phyloP scores from a whole-genome alignment of 2,797 vertebrate genomes.

The Pseudotriccus pelzelni region DNA sequence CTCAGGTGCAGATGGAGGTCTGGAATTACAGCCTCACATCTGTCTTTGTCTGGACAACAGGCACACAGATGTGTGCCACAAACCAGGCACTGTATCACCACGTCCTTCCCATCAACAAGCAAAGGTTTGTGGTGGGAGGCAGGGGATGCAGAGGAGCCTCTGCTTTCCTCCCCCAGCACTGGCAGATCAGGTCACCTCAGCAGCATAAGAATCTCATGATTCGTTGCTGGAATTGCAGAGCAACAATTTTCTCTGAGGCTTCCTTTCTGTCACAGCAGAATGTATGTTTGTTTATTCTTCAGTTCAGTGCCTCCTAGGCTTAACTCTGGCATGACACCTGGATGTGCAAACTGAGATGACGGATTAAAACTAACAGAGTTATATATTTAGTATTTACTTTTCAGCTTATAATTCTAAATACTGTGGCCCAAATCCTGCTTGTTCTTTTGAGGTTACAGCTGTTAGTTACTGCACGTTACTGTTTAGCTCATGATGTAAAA shows the following conservation, averaged over 20 bases:
- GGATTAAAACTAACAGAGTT: constrained; percentile 19
- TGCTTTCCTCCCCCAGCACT: not conserved
- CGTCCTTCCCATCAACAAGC: not conserved
- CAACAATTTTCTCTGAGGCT: not conserved
- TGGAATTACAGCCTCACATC: not conserved
- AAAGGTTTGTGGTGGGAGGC: not conserved
- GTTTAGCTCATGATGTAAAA: not conserved
- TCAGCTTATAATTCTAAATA: not conserved
- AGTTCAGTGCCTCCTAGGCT: not conserved
- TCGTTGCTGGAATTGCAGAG: not conserved
- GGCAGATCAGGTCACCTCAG: not conserved
- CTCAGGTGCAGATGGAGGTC: not conserved
- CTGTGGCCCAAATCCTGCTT: not conserved
- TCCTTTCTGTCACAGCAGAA: not conserved
- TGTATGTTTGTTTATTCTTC: not conserved
- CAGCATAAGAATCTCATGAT: not conserved
- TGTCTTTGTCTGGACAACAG: not conserved
- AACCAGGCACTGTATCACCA: not conserved
- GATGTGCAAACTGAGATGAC: not conserved
- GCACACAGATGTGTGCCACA: not conserved
- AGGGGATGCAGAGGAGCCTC: not conserved
- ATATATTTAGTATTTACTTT: constrained; percentile 4
- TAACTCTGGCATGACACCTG: not conserved
- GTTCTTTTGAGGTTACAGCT: not conserved
- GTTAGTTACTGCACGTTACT: not conserved